These are phyloP conservation scores for Psephotus haematonotus DNA, from an alignment of 2,113 vertebrate species.

Conservation along the genomic window DNA sequence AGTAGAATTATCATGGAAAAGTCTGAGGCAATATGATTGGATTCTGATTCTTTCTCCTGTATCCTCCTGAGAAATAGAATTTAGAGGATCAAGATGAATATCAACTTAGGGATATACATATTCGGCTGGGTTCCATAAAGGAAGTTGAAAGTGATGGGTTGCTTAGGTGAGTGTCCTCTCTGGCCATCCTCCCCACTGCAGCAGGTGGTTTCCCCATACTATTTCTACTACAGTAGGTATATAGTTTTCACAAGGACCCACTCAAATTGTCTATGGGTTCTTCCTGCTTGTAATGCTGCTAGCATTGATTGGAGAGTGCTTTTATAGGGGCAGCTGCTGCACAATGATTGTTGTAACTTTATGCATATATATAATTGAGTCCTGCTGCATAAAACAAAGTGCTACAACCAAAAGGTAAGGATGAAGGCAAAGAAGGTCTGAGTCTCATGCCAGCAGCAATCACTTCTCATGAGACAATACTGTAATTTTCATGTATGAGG, in stretches of 20 bases:
- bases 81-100: background rate
- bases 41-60: background rate
- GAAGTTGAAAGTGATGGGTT: background rate
- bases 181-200: background rate
- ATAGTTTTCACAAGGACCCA: background rate
- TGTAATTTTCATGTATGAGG: background rate
- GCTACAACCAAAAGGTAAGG: background rate
- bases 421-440: background rate
- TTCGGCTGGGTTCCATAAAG: accelerated
- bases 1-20: background rate
- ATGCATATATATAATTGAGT: background rate
- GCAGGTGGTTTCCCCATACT: background rate
- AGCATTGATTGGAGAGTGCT: background rate
- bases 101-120: background rate
- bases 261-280: background rate
- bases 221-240: background rate
- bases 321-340: background rate
- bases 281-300: background rate
- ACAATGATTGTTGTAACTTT: background rate
- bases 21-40: background rate
- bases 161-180: background rate
- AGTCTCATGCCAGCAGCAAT: background rate
- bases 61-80: background rate
- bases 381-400: background rate
- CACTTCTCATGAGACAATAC: background rate